Conservation (phyloP, 1,140 invertebrate species). For the Caenorhabditis tropicalis region DNA sequence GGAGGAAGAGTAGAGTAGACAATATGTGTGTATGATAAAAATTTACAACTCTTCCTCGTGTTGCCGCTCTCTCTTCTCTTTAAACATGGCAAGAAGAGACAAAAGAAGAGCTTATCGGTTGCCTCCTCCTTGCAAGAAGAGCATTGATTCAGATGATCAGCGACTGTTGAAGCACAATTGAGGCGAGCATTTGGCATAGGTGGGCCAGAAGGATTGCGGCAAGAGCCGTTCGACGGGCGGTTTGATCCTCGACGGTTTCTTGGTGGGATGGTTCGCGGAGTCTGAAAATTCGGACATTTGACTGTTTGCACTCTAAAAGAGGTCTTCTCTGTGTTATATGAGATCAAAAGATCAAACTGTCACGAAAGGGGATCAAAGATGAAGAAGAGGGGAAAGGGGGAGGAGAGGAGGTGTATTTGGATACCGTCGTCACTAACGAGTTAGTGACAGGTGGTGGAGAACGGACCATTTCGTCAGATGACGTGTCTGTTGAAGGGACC, state of each 20-base stretch:
- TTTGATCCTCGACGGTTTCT: not conserved
- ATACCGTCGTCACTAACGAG: no score
- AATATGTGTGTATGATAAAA: not conserved
- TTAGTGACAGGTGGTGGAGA: no score
- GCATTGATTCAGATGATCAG: conserved; percentile 8
- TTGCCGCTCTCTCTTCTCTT: not conserved
- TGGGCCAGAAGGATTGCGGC: conserved; percentile 59
- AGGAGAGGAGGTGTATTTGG: no score
- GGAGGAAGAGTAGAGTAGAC: not conserved
- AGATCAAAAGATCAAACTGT: no score
- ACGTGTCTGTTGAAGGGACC: no score
- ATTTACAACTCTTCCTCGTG: conserved; percentile 22
- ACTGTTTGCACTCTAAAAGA: no score
- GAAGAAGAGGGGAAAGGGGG: no score
- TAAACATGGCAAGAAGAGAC: not conserved
- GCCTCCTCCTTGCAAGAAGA: not conserved
- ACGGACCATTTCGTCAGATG: no score
- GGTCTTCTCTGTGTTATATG: no score
- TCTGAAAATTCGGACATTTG: not conserved
- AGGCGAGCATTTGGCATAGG: conserved; percentile 57
- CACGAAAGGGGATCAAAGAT: no score
- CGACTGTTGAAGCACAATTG: conserved; percentile 56
- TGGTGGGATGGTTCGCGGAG: conserved; percentile 8
- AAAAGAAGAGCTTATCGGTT: conserved; percentile 29
- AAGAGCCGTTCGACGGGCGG: not conserved